These are phyloP conservation scores for Neuroscelio doddi DNA, from an alignment of 2,888 invertebrate genomes.

Conservation along the genomic window DNA sequence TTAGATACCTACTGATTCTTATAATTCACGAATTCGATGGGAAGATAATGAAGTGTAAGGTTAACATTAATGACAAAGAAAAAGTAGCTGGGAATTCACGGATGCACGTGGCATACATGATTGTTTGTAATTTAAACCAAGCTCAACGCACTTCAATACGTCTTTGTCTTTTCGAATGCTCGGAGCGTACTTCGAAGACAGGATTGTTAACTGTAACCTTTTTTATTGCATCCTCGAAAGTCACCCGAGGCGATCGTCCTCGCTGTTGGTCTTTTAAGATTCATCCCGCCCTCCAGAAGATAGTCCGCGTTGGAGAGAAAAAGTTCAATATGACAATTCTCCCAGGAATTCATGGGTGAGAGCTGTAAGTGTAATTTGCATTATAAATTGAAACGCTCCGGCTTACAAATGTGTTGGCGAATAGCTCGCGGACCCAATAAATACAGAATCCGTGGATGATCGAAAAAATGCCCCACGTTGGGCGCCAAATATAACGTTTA, in stretches of 20 bases:
- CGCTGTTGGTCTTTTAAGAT: slow-evolving; percentile 22
- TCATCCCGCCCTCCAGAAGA: slow-evolving; percentile 19
- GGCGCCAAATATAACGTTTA: no score
- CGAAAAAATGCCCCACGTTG: no score
- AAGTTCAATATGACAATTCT: slow-evolving; percentile 34
- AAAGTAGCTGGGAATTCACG: not conserved
- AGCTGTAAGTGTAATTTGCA: slow-evolving; percentile 24
- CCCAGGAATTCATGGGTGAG: no score
- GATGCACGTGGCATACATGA: slow-evolving; percentile 16
- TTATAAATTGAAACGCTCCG: slow-evolving; percentile 34
- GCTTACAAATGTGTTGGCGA: slow-evolving; percentile 31
- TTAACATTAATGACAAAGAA: not conserved
- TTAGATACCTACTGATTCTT: slow-evolving; percentile 42
- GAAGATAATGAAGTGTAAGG: not conserved
- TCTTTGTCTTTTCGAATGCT: slow-evolving; percentile 31
- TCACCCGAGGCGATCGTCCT: slow-evolving; percentile 38
- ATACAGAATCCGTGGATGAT: no score
- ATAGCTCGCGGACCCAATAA: slow-evolving; percentile 39
- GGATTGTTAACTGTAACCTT: slow-evolving; percentile 42
- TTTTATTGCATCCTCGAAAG: slow-evolving; percentile 33
- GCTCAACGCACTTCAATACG: slow-evolving; percentile 13
- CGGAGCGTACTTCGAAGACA: slow-evolving; percentile 23
- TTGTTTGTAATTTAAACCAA: slow-evolving; percentile 20
- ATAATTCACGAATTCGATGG: slow-evolving; percentile 46
- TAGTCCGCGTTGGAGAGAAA: slow-evolving; percentile 5